A percentile compares a stretch with the other conserved stretches of the same genome.
Evolutionary conservation across 1,140 invertebrate species (phyloP).

Genomic region (Conopomorpha cramerella): DNA sequence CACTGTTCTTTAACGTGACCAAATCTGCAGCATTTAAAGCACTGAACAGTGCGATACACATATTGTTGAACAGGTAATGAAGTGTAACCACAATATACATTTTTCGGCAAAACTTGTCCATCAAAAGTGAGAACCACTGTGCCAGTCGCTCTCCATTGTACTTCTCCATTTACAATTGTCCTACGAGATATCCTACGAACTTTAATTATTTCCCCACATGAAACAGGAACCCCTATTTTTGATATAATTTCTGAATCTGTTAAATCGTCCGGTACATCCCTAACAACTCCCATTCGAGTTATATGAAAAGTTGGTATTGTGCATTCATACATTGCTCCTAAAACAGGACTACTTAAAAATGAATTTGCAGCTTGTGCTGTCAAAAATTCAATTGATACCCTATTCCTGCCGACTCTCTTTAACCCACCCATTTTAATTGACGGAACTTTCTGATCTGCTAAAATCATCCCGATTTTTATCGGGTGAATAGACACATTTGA

Average conservation of each 20-base stretch:
- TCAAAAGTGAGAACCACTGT: constrained; percentile 5
- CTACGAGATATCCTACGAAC: neutral
- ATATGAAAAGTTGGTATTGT: constrained; percentile 3
- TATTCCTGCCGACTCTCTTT: neutral
- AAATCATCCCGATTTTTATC: too few species aligned
- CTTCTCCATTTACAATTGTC: neutral
- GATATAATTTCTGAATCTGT: constrained; percentile 1
- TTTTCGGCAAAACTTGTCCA: constrained; percentile 5
- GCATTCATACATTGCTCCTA: neutral
- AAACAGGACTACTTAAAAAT: neutral
- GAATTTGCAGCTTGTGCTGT: constrained; percentile 1
- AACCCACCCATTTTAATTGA: too few species aligned
- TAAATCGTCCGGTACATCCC: constrained; percentile 2
- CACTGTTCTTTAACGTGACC: constrained; percentile 3
- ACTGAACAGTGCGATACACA: constrained; percentile 4
- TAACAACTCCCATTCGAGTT: constrained; percentile 2
- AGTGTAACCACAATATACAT: constrained; percentile 2
- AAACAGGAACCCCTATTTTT: neutral
- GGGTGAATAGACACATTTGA: too few species aligned
- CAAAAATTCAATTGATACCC: neutral
- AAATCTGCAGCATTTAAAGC: constrained; percentile 4
- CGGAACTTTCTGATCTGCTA: too few species aligned
- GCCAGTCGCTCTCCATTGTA: neutral
- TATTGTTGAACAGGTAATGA: constrained; percentile 1
- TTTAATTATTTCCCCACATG: constrained; percentile 4